phyloP scores from a whole-genome alignment of 1,140 invertebrate genomes.

The Varroa destructor region DNA sequence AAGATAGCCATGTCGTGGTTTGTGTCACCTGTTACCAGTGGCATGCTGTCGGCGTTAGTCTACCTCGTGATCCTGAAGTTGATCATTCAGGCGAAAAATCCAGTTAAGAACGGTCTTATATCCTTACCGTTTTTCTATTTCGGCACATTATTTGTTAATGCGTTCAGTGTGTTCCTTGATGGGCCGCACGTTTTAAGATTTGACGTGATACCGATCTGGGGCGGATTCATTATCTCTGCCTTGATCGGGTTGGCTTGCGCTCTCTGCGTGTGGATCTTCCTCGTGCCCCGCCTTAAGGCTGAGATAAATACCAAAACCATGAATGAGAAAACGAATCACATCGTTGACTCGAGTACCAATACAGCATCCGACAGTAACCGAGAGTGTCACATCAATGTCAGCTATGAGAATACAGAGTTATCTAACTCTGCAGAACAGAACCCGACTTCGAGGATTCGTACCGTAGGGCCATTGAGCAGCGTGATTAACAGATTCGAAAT shows the following conservation, averaged over 20 bases:
- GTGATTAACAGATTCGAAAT: slow-evolving; percentile 49
- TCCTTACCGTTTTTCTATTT: slow-evolving; percentile 45
- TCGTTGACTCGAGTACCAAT: no score
- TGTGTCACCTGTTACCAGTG: slow-evolving; percentile 45
- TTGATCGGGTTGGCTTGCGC: slow-evolving; percentile 57
- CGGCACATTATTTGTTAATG: slow-evolving; percentile 43
- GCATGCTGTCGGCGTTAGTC: slow-evolving; percentile 42
- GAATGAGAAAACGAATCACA: neutral
- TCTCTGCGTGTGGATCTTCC: slow-evolving; percentile 56
- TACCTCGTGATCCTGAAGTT: slow-evolving; percentile 42
- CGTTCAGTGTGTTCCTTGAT: slow-evolving; percentile 44
- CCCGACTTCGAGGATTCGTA: no score
- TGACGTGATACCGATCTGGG: slow-evolving; percentile 72
- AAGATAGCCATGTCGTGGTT: slow-evolving; percentile 49
- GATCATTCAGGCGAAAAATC: no score
- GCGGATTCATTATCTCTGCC: no score
- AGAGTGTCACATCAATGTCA: slow-evolving; percentile 19
- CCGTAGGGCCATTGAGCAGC: neutral
- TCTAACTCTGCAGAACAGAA: neutral
- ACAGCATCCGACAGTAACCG: neutral
- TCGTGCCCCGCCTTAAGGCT: no score
- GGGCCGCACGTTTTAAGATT: slow-evolving; percentile 80
- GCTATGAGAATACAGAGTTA: slow-evolving; percentile 6
- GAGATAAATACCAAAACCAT: neutral
- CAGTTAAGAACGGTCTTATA: slow-evolving; percentile 1